Percentiles rank a stretch among this genome's conserved stretches.
Evolutionary conservation across 2,888 invertebrate genomes (phyloP).

Genomic region (Agrotis puta): DNA sequence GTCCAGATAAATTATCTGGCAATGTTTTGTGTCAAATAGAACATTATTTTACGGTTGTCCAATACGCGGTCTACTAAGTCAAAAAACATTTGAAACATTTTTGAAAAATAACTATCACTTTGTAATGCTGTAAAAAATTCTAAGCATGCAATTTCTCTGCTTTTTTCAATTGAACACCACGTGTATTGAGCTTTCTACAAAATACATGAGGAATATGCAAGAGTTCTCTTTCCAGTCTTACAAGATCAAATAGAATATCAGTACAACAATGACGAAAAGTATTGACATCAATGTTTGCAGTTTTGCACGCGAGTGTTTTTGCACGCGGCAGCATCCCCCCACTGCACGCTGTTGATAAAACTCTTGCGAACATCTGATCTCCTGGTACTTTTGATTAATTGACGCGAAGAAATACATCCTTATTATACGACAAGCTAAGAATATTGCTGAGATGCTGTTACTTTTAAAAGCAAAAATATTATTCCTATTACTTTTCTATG

Average conservation of each 20-base stretch:
- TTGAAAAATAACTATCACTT: background rate
- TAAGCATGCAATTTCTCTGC: background rate
- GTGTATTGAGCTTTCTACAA: background rate
- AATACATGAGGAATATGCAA: background rate
- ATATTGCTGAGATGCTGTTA: too few species aligned
- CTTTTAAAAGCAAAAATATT: background rate
- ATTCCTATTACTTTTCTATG: slow-evolving; percentile 17
- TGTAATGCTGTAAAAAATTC: background rate
- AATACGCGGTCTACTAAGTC: background rate
- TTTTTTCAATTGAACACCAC: background rate
- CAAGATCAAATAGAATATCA: background rate
- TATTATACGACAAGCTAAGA: background rate
- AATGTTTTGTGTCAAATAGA: too few species aligned
- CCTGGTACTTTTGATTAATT: background rate
- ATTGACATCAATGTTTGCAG: slow-evolving; percentile 8
- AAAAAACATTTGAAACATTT: background rate
- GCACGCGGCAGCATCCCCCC: slow-evolving; percentile 57
- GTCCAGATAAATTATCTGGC: too few species aligned
- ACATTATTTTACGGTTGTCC: too few species aligned
- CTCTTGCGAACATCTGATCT: slow-evolving; percentile 4
- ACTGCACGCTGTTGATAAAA: slow-evolving; percentile 45
- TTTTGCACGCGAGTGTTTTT: slow-evolving; percentile 45
- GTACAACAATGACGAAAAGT: background rate
- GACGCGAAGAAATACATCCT: too few species aligned
- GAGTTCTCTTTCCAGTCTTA: too few species aligned